Evolutionary conservation across 2,797 vertebrate species (phyloP), one percentile per base, ranked within the genome.

Genomic region (Pangasius krempfi): DNA sequence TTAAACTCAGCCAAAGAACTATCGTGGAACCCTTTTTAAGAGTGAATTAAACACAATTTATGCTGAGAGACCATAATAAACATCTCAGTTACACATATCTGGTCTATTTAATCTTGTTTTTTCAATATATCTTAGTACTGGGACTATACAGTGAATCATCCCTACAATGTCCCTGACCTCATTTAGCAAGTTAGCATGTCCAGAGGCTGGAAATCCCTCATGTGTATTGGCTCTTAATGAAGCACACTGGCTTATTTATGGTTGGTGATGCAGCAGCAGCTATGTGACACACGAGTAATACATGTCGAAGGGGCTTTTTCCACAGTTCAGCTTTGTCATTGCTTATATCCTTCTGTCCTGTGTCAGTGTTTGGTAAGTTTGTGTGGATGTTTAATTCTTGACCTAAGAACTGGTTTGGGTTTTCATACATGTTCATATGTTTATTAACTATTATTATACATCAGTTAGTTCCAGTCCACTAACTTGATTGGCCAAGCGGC

Each of bases 221-320:
- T 58, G 87, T 83, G 58, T 72, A 22, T 52, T 88, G 89, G 90
- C 47, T 89, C 90, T 89, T 89, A 86, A 90, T 90, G 89, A 80
- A 91, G 84, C 86, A 27, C 64, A 54, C 52, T 44, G 79, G 83
- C 84, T 90, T 88, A 89, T 89, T 89, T 89, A 84, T 56, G 82
- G 89, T 37, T 85, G 91, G 91, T 92, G 91, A 92, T 89, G 92
- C 85, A 64, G 81, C 92, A 89, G 90, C 90, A 90, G 93, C 64
- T 86, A 87, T 86, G 85, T 84, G 56, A 81, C 72, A 85, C 87
- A 54, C 27, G 62, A 78, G 47, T 52, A 62, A 18, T 68, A 89
- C 56, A 81, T 27, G 33, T 47, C 12, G 50, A 86, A 76, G 88
- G 85, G 70, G 37, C 0, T 76, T 90, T 91, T 90, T 82, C 68